A percentile compares a stretch with the other conserved stretches of the same genome.
Conservation (phyloP, 92 coral and sea anemone genomes). For the Anthopleura xanthogrammica region DNA sequence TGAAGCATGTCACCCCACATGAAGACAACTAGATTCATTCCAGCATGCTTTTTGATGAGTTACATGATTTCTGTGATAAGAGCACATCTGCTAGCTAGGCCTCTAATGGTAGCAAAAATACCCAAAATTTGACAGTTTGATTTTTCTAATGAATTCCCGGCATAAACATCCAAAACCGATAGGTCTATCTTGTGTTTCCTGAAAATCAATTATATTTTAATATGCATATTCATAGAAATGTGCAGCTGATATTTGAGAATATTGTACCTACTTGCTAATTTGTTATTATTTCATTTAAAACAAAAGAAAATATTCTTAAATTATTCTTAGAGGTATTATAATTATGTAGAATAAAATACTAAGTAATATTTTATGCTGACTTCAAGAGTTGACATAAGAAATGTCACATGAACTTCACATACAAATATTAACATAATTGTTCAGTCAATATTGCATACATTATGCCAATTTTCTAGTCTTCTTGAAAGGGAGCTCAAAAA, state of each 20-base stretch:
- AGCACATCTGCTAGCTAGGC: background rate
- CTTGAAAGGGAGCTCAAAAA: background rate
- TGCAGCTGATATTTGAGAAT: background rate
- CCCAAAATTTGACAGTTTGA: background rate
- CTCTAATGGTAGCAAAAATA: background rate
- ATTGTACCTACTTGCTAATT: background rate
- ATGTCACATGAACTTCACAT: background rate
- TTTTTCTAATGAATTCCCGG: background rate
- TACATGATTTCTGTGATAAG: background rate
- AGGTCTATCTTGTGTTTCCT: background rate
- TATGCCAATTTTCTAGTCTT: background rate
- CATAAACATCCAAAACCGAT: background rate
- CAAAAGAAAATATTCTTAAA: background rate
- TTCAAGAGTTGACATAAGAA: background rate
- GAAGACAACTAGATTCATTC: background rate
- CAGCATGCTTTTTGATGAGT: background rate
- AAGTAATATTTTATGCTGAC: background rate
- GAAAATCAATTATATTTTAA: background rate
- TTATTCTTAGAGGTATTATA: no score
- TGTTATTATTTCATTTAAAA: background rate
- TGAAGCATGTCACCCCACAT: background rate
- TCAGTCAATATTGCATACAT: background rate
- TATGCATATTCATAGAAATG: conserved; percentile 6
- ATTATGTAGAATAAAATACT: background rate
- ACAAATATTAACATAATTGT: background rate